Conservation (phyloP, 64 coral and sea anemone species). For the Pocillopora damicornis region DNA sequence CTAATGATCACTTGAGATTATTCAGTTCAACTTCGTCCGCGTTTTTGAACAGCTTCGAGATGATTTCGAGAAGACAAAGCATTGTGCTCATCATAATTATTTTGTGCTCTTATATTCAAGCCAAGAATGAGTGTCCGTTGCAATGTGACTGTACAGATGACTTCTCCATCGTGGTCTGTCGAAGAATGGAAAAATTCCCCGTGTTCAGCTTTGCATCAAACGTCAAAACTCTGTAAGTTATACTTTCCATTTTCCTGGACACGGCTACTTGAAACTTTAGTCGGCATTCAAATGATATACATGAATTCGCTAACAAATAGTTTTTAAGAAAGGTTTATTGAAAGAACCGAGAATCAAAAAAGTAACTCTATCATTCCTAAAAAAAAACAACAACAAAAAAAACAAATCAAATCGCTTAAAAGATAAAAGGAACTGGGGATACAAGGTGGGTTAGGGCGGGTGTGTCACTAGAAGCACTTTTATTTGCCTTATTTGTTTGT, state of each 20-base stretch:
- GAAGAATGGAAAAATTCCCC: conserved; percentile 27
- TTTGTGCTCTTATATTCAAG: not conserved
- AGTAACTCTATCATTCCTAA: not conserved
- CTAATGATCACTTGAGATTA: not conserved
- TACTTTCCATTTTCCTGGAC: not conserved
- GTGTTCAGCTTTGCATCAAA: conserved; percentile 10
- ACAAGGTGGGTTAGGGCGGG: too few relatives aligned
- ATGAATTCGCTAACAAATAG: not conserved
- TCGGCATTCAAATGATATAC: not conserved
- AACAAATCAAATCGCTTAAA: too few relatives aligned
- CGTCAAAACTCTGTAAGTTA: conserved; percentile 49
- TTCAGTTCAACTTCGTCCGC: not conserved
- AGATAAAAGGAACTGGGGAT: too few relatives aligned
- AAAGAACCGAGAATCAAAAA: not conserved
- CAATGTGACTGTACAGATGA: conserved; percentile 35
- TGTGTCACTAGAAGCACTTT: not conserved
- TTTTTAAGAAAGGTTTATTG: not conserved
- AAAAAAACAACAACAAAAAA: not conserved
- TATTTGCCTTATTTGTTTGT: not conserved
- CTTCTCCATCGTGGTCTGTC: conserved; percentile 21
- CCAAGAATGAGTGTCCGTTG: conserved; percentile 20
- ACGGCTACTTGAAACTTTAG: not conserved
- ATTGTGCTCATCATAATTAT: not conserved
- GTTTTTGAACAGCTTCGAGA: not conserved
- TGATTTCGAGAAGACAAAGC: conserved; percentile 8